These are phyloP conservation scores for Pachycephus smyrnensis DNA, from an alignment of 2,888 invertebrate species.

Conservation along the genomic window DNA sequence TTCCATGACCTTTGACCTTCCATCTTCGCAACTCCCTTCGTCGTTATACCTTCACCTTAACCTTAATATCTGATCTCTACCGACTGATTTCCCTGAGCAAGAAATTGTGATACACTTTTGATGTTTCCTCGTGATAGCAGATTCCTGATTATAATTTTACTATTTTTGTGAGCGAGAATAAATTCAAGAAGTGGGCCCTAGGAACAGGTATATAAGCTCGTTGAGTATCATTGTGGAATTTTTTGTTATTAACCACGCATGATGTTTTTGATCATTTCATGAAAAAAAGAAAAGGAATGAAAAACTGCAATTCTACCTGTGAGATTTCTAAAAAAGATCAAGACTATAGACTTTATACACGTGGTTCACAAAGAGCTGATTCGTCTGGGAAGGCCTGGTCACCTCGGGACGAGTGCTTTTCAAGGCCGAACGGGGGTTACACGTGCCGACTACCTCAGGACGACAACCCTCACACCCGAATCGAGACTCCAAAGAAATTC, in stretches of 20 bases:
- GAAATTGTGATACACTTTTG: background rate
- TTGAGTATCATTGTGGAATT: background rate
- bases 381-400: background rate
- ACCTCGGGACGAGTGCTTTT: slow-evolving; percentile 10
- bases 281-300: background rate
- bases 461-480: slow-evolving; percentile 31
- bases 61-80: background rate
- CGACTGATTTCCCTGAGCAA: background rate
- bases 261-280: background rate
- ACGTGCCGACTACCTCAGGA: slow-evolving; percentile 33
- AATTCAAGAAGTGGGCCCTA: background rate
- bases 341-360: background rate
- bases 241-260: background rate
- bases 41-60: background rate
- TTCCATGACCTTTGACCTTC: background rate
- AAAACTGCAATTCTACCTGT: background rate
- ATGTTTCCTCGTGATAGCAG: background rate
- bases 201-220: background rate
- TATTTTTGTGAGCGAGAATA: background rate
- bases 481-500: slow-evolving; percentile 27
- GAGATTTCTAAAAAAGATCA: background rate
- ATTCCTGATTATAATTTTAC: background rate
- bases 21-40: background rate
- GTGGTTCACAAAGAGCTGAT: background rate
- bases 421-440: slow-evolving; percentile 32